These are phyloP conservation scores for Isotomurus palustris DNA, from an alignment of 2,888 invertebrate species.

Conservation along the genomic window DNA sequence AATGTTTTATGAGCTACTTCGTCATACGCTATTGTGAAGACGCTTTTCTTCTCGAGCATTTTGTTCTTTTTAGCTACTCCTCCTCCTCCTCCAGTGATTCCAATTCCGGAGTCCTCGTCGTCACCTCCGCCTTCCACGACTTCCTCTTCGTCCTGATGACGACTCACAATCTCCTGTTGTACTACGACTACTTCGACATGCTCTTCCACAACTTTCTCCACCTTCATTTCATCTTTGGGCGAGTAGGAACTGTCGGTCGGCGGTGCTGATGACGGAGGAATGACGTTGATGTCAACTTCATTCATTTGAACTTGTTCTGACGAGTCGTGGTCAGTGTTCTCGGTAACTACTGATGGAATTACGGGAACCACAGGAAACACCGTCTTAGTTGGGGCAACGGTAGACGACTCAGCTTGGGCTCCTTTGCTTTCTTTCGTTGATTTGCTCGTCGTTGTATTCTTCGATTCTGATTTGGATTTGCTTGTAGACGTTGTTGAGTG, in stretches of 20 bases:
- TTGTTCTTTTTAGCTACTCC: conserved; percentile 50
- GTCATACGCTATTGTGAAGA: conserved; percentile 88
- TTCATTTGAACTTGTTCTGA: too few species aligned
- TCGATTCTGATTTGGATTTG: conserved; percentile 7
- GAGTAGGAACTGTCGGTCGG: conserved; percentile 29
- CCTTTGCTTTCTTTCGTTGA: conserved; percentile 5
- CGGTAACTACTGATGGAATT: neutral
- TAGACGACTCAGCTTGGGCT: neutral
- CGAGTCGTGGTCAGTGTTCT: neutral
- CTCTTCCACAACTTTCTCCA: neutral
- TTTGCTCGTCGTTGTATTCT: conserved; percentile 6
- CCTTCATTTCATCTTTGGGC: conserved; percentile 21
- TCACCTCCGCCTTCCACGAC: conserved; percentile 53
- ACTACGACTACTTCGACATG: neutral
- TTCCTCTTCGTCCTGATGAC: conserved; percentile 46
- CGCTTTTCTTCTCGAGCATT: conserved; percentile 76
- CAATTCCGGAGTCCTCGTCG: conserved; percentile 53
- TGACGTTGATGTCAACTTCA: conserved; percentile 32
- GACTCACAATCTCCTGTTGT: conserved; percentile 1
- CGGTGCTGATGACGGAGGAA: conserved; percentile 32
- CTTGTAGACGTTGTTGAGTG: conserved; percentile 11
- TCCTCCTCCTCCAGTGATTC: conserved; percentile 37
- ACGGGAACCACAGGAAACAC: neutral
- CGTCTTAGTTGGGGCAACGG: neutral
- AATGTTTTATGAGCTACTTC: conserved; percentile 75